Base-by-base conservation (phyloP, 2,888 invertebrate genomes). In the Melikaiella ostensackeni region DNA sequence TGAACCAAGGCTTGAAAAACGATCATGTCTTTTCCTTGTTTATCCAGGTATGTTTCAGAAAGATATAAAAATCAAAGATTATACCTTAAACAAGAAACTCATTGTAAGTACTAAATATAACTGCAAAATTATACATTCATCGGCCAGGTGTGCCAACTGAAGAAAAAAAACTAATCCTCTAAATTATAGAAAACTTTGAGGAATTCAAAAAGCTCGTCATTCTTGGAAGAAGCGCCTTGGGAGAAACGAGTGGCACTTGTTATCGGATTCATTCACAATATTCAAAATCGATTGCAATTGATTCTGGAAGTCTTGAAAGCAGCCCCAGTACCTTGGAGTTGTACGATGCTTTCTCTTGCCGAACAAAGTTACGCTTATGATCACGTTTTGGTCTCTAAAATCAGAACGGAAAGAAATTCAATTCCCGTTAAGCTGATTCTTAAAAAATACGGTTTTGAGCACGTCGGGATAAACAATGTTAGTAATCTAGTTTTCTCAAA, bases 341-440 rank as follows among this genome's bases (percentile, higher is more conserved):
- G 85, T n/a, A 87, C 85, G 38, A 87, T 92, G 35, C 30, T 79
- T 9, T 81, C 80, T 33, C 80, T 92, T 13, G 89, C 89, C 66
- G 88, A 92, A 79, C 80, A 78, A 27, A 88, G 86, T 74, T 84
- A 86, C 27, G 83, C 81, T 30, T 82, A 89, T 16, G 88, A 91
- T 50, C 92, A 92, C 85, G 88, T 88, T 16, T 81, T 92, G 50
- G 90, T 91, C 8, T 80, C 84, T 27, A 84, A 89, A 79, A 91
- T 93, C 62, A 87, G 85, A 80, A 83, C 87, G 27, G 89, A 92
- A 78, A 85, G 90, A 57, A 90, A 90, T 74, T 87, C 89, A 46
- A 92, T 93, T 78, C 88, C 91, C 0, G 89, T 90, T 64, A 91
- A 92, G 83, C 84, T 92, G 24, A 89, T 93, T 62, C 85, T 93